phyloP scores from a whole-genome alignment of 2,113 vertebrate species.

The Spheniscus mendiculus region DNA sequence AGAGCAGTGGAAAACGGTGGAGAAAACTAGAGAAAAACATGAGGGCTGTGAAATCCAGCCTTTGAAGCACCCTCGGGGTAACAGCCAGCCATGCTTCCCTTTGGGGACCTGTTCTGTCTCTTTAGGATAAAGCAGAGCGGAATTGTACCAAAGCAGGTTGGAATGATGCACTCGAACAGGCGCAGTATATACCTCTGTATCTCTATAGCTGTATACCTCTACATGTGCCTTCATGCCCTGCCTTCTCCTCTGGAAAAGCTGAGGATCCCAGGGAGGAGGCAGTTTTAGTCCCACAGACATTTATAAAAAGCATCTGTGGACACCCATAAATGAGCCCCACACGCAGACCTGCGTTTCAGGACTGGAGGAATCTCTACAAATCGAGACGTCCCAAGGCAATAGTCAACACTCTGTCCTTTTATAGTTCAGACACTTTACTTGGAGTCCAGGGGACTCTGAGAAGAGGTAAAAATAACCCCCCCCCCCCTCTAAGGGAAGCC shows the following conservation, averaged over 20 bases:
- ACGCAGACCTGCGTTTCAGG: not conserved
- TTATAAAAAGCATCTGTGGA: not conserved
- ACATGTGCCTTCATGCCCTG: not conserved
- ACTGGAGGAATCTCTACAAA: not conserved
- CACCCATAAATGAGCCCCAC: not conserved
- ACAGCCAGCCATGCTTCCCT: not conserved
- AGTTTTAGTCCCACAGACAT: not conserved
- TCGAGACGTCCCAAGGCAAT: not conserved
- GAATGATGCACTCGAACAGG: not conserved
- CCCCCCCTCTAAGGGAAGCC: not conserved
- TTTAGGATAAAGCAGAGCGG: not conserved
- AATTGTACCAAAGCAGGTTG: not conserved
- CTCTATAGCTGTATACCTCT: not conserved
- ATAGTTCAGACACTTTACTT: not conserved
- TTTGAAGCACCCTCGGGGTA: not conserved
- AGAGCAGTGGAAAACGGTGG: not conserved
- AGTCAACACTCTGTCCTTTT: not conserved
- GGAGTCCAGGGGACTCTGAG: not conserved
- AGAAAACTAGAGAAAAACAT: not conserved
- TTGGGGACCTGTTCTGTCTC: not conserved
- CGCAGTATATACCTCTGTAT: fast-evolving
- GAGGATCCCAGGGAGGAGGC: not conserved
- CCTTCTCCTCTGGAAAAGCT: not conserved
- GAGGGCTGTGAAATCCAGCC: not conserved
- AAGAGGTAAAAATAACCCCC: not conserved